Conservation (phyloP, 2,888 invertebrate species). For the Antitype chi region DNA sequence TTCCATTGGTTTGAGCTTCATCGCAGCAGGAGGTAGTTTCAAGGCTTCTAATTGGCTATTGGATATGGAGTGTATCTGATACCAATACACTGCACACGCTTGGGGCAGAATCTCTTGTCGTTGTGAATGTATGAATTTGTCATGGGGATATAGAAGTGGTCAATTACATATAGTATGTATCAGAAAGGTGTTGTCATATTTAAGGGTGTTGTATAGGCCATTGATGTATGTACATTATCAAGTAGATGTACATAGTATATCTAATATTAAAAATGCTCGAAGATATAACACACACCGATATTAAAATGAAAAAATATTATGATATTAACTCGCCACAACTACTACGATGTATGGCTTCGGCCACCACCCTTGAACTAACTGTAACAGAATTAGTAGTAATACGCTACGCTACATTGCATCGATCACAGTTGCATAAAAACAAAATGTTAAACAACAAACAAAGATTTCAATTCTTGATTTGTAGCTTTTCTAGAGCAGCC, state of each 20-base stretch:
- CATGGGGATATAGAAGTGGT: background rate
- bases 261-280: background rate
- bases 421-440: background rate
- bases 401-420: background rate
- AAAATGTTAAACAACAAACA: constrained; percentile 25
- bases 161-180: background rate
- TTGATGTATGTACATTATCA: background rate
- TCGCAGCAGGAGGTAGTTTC: constrained; percentile 33
- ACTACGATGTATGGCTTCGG: constrained; percentile 21
- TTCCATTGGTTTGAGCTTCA: constrained; percentile 28
- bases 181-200: too few species aligned
- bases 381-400: constrained; percentile 23
- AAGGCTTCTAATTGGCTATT: constrained; percentile 41
- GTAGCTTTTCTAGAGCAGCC: background rate
- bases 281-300: background rate
- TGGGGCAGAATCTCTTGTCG: constrained; percentile 6
- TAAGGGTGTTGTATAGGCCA: too few species aligned
- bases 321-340: background rate
- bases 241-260: background rate
- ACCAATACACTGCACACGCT: background rate
- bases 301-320: background rate
- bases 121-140: constrained; percentile 13
- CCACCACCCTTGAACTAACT: background rate
- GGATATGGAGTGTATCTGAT: constrained; percentile 25
- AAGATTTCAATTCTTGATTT: background rate